Evolutionary conservation across 2,888 invertebrate species (phyloP).

Genomic region (Unio delphinus): DNA sequence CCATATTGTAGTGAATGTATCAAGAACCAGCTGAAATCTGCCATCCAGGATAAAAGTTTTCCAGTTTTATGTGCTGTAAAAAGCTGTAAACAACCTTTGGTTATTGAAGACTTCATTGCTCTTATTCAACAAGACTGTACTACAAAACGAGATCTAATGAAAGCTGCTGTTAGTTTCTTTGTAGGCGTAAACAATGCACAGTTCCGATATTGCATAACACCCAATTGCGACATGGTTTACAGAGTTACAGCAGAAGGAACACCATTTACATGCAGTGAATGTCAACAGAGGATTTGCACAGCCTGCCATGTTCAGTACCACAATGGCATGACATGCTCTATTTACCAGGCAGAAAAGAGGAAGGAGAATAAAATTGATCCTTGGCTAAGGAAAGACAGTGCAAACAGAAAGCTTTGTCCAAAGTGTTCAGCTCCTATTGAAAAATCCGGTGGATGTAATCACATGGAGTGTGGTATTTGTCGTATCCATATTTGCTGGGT

Average conservation of each 20-base stretch:
- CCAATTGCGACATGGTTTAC: slow-evolving; percentile 61
- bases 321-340: slow-evolving; percentile 54
- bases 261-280: slow-evolving; percentile 46
- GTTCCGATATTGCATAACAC: slow-evolving; percentile 57
- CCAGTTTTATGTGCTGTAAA: slow-evolving; percentile 56
- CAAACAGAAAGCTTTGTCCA: slow-evolving; percentile 53
- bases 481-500: slow-evolving; percentile 59
- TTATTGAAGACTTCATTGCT: slow-evolving; percentile 42
- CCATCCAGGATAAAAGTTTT: slow-evolving; percentile 40
- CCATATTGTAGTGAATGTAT: slow-evolving; percentile 59
- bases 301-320: slow-evolving; percentile 55
- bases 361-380: slow-evolving; percentile 28
- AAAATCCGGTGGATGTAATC: slow-evolving; percentile 61
- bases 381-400: slow-evolving; percentile 46
- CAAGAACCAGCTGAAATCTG: slow-evolving; percentile 33
- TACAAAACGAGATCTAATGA: slow-evolving; percentile 20
- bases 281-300: slow-evolving; percentile 48
- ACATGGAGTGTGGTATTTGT: slow-evolving; percentile 55
- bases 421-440: slow-evolving; percentile 54
- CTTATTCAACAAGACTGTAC: slow-evolving; percentile 23
- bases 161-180: slow-evolving; percentile 46
- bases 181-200: slow-evolving; percentile 32
- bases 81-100: slow-evolving; percentile 42
- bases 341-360: slow-evolving; percentile 32
- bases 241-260: slow-evolving; percentile 30